phyloP scores from a whole-genome alignment of 2,797 vertebrate genomes.

The Enteromius fasciolatus region DNA sequence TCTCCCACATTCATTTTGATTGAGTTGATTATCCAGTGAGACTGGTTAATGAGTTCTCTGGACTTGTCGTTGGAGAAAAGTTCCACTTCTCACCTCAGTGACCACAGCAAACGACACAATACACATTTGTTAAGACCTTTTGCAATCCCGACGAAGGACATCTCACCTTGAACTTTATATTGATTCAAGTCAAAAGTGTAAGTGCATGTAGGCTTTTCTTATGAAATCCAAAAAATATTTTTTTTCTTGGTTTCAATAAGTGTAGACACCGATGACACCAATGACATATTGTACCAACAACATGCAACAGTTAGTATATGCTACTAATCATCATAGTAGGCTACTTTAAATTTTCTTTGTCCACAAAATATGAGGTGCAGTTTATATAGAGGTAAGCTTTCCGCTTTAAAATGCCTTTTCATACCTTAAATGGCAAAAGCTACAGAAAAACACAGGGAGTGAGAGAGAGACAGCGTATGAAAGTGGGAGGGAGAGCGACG shows the following conservation, averaged over 20 bases:
- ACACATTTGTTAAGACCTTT: background rate
- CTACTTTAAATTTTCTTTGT: background rate
- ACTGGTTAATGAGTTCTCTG: conserved; percentile 42
- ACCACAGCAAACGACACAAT: background rate
- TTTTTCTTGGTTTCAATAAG: background rate
- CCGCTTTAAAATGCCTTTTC: conserved; percentile 8
- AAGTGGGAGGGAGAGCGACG: conserved; percentile 47
- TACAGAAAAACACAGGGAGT: conserved; percentile 39
- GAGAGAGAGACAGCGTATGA: conserved; percentile 63
- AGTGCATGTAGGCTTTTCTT: background rate
- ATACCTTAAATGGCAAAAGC: conserved; percentile 50
- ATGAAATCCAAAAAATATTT: background rate
- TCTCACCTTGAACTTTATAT: conserved; percentile 1
- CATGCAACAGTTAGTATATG: background rate
- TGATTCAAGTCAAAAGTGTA: background rate
- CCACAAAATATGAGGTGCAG: conserved; percentile 19
- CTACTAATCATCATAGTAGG: background rate
- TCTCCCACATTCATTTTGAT: conserved; percentile 44
- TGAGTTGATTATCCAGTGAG: conserved; percentile 44
- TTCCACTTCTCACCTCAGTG: conserved; percentile 41
- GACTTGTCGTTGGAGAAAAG: conserved; percentile 30
- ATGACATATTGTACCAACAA: background rate
- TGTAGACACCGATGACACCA: background rate
- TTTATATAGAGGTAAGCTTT: conserved; percentile 24
- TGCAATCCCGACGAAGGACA: background rate